Evolutionary conservation across 2,797 vertebrate genomes (phyloP).

Genomic region (Crocidura indochinensis): DNA sequence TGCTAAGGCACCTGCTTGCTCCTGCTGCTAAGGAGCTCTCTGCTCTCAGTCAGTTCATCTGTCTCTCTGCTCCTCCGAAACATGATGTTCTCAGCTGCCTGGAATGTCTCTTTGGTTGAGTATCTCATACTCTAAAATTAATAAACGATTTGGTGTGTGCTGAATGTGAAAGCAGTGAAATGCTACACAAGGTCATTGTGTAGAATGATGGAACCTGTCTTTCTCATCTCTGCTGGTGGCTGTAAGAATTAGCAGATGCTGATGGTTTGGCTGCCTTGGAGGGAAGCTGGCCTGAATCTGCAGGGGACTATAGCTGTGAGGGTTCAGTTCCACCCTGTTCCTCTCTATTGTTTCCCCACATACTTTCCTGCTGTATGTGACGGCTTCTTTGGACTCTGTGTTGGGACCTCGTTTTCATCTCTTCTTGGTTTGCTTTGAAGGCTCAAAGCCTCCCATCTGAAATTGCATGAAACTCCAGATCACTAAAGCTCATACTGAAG

Average conservation of each 20-base stretch:
- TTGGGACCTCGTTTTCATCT: not conserved
- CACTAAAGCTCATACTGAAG: too few species aligned
- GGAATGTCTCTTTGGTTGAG: too few species aligned
- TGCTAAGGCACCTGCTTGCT: too few species aligned
- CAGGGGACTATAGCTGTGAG: too few species aligned
- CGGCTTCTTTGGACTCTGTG: not conserved
- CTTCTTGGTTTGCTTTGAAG: not conserved
- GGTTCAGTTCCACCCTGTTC: accelerated
- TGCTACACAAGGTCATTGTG: not conserved
- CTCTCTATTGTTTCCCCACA: not conserved
- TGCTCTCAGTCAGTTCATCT: not conserved
- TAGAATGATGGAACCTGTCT: not conserved
- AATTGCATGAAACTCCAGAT: not conserved
- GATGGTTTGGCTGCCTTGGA: accelerated
- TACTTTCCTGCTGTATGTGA: not conserved
- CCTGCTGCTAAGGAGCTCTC: not conserved
- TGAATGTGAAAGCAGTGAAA: too few species aligned
- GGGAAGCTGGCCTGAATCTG: not conserved
- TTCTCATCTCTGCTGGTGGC: not conserved
- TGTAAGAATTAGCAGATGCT: not conserved
- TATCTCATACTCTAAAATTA: not conserved
- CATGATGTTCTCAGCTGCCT: not conserved
- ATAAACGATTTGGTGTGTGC: not conserved
- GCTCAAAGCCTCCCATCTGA: not conserved
- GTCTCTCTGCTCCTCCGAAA: not conserved